Evolutionary conservation across 2,113 vertebrate genomes (phyloP).

Genomic region (Manacus vitellinus): DNA sequence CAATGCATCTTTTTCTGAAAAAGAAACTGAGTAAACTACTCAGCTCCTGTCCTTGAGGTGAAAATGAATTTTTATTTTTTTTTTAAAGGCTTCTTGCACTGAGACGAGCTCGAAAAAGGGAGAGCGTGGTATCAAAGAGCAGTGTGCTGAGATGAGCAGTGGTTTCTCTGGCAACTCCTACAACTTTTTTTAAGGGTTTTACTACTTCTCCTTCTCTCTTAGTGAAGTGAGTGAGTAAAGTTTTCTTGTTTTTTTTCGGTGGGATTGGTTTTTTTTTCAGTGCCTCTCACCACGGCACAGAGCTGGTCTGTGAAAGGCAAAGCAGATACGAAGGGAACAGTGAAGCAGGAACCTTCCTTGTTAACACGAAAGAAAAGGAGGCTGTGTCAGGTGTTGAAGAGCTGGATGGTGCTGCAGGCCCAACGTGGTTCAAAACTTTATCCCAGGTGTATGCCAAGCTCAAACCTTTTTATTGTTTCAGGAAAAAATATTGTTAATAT

Average conservation of each 20-base stretch:
- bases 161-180: background rate
- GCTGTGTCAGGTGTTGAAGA: background rate
- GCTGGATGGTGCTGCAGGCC: background rate
- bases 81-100: background rate
- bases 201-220: background rate
- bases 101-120: background rate
- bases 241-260: background rate
- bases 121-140: background rate
- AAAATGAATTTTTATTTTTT: background rate
- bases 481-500: fast-evolving
- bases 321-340: background rate
- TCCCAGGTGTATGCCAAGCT: background rate
- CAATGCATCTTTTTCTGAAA: background rate
- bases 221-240: fast-evolving
- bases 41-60: background rate
- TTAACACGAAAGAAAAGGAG: fast-evolving
- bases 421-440: background rate
- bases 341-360: background rate
- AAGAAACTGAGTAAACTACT: background rate
- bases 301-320: background rate
- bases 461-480: background rate
- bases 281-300: fast-evolving
- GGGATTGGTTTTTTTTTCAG: background rate
- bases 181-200: background rate
- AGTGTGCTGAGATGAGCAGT: background rate